A percentile compares a stretch with the other conserved stretches of the same genome.
Evolutionary conservation across 1,140 invertebrate species (phyloP).

Genomic region (Tetraneura akinire): DNA sequence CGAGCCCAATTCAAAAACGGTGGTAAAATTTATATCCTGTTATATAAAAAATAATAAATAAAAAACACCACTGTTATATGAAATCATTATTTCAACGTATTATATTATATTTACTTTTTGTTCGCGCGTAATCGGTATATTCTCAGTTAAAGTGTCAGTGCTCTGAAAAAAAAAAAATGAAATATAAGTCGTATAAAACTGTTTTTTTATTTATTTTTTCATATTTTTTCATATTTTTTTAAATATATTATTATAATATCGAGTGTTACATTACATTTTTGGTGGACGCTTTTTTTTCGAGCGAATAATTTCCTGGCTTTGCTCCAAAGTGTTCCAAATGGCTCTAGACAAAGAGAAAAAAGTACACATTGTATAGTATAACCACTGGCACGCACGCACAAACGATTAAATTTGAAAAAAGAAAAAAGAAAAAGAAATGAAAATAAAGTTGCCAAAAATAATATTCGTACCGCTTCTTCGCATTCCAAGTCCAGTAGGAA

Average conservation of each 20-base stretch:
- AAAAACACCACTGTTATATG: background rate
- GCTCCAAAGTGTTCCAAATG: constrained; percentile 49
- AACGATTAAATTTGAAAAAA: background rate
- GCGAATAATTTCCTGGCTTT: constrained; percentile 41
- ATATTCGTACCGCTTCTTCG: constrained; percentile 71
- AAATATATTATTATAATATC: background rate
- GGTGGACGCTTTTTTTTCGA: constrained; percentile 32
- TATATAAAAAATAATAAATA: background rate
- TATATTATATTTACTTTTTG: constrained; percentile 15
- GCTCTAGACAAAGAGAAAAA: constrained; percentile 15
- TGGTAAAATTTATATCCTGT: constrained; percentile 67
- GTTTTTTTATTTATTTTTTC: background rate
- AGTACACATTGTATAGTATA: background rate
- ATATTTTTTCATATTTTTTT: background rate
- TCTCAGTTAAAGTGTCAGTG: constrained; percentile 4
- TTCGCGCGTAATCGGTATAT: background rate
- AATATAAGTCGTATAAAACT: background rate
- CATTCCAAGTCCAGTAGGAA: constrained; percentile 84
- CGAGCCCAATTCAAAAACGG: constrained; percentile 75
- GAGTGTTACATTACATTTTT: constrained; percentile 36
- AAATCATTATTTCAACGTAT: background rate
- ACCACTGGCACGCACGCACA: background rate
- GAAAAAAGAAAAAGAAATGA: constrained; percentile 8
- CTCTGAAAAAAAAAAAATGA: constrained; percentile 17
- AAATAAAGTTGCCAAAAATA: constrained; percentile 44